Evolutionary conservation across 2,888 invertebrate genomes (phyloP).

Genomic region (Thelaira solivaga): DNA sequence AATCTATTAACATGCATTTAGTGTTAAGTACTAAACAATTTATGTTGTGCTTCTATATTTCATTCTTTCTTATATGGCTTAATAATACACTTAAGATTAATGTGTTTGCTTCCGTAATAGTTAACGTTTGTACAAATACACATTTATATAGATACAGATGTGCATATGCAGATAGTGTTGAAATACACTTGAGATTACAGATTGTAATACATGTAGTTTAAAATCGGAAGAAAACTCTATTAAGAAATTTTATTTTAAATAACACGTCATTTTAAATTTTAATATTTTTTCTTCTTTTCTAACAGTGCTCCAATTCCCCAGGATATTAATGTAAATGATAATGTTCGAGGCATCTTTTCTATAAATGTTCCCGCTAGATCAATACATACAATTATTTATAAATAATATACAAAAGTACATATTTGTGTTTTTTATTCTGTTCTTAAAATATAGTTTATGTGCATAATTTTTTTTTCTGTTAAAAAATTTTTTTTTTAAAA

Average conservation of each 20-base stretch:
- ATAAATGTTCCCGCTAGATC: constrained; percentile 75
- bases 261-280: neutral
- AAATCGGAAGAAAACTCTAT: neutral
- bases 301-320: constrained; percentile 72
- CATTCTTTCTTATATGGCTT: constrained; percentile 13
- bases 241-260: neutral
- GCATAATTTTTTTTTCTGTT: too few species aligned
- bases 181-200: constrained; percentile 49
- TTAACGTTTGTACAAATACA: constrained; percentile 13
- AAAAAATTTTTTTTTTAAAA: too few species aligned
- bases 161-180: too few species aligned
- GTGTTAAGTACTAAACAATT: constrained; percentile 46
- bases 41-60: constrained; percentile 19
- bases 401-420: constrained; percentile 58
- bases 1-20: constrained; percentile 46
- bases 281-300: constrained; percentile 53
- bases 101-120: constrained; percentile 19
- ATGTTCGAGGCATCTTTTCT: constrained; percentile 72
- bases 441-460: neutral
- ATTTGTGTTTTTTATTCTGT: too few species aligned
- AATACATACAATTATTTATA: constrained; percentile 77
- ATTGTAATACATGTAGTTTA: constrained; percentile 23
- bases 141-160: too few species aligned
- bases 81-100: constrained; percentile 6
- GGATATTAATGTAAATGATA: constrained; percentile 74